Base-by-base conservation (phyloP, 1,140 invertebrate genomes). In the Hycleus cichorii region DNA sequence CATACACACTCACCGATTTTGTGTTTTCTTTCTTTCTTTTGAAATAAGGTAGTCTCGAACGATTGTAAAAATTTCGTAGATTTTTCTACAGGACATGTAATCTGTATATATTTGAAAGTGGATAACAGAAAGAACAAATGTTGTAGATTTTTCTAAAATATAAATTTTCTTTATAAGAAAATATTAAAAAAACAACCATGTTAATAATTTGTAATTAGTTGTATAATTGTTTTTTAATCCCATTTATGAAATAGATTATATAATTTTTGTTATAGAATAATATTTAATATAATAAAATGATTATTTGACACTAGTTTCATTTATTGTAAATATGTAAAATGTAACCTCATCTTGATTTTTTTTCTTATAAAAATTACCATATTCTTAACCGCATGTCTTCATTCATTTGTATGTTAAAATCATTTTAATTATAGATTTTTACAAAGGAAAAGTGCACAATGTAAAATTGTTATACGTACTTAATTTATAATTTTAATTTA, bases 251-350 rank as follows among this genome's bases (percentile, higher is more conserved):
- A 72, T 70, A 70, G 63, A 66, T 70, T 69, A 68, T 72, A 72
- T 70, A 68, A 69, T 68, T 72, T 72, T 72, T 72, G 70, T 72
- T 72, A 72, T 72, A 72, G 68, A 72, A 67, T 69, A 69, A 71
- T 71, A 70, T 70, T 71, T 70, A 72, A 71, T 72, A 69, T 69
- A 69, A 71, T 70, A 67, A 65, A 64, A 60, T 56, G 52, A 63
- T 65, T 43, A 65, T 63, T 61, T 59, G 56, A 52, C 57, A 56
- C 59, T 67, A 65, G 63, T 67, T 67, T 67, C 57, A 60, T 66
- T 62, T 57, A 48, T 54, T 66, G 55, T 64, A 58, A 52, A 61
- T 62, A 64, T 38, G 42, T 61, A 18, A 18, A 18, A 48, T 55
- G 53, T 63, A 58, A 59, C 60, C 64, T 65, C 65, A 63, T 67